Base-by-base conservation (phyloP, 2,888 invertebrate genomes). In the Agonopterix subpropinquella region DNA sequence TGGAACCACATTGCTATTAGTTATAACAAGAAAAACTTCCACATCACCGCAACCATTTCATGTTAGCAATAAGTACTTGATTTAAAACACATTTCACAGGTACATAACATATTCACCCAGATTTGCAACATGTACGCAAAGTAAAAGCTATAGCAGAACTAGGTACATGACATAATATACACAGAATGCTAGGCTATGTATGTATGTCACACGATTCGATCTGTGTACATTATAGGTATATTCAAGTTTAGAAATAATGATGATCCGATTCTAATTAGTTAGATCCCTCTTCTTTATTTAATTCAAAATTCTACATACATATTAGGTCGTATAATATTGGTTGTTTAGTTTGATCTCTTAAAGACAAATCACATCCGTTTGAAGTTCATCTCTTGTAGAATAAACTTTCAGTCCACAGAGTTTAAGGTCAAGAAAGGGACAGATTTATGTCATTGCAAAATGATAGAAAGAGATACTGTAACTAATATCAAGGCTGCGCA, bases 401-500 rank as follows among this genome's bases (percentile, higher is more conserved):
- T 11, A 8, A 11, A 28, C 11, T 42, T 11, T 11, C 10, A 42
- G 42, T 67, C 67, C 65, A 67, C 64, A 64, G 65, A 77, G 80
- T 82, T 83, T 82, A 83, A 84, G 82, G 83, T 84, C 81, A 82
- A 63, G 71, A 77, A 69, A 71, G 66, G 64, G 78, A 80, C 55
- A 54, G 61, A 59, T 57, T 28, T 28, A 28, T 28, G 28, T 28
- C 5, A 28, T 28, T 5, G 28, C 28, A 28, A 28, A 28, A 28
- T 7, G 28, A 7, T 5, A 7, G 28, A 28, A 28, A 28, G 28
- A 28, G 28, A 28, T 28, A 28, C 7, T 28, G 28, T 28, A 5
- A 28, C 28, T 28, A 28, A 28, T 28, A 28, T 7, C 28, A 28
- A 28, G 28, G 28, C 28, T 7, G 28, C 28, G 5, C 5, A 28